phyloP scores from a whole-genome alignment of 2,113 vertebrate species.

The Hydrolagus affinis region DNA sequence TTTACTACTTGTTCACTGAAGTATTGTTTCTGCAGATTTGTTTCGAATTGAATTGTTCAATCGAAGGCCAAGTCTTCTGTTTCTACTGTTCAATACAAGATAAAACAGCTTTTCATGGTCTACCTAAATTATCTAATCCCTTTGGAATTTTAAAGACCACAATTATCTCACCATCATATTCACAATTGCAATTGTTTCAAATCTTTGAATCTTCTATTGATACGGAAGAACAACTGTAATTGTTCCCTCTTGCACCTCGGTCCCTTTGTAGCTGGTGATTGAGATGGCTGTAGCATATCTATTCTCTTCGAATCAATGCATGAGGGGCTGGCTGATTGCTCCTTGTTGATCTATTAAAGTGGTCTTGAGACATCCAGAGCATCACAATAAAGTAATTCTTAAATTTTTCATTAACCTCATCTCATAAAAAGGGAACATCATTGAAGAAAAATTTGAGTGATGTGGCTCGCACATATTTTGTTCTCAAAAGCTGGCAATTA shows the following conservation, averaged over 20 bases:
- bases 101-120: no score
- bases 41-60: no score
- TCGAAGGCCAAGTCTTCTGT: no score
- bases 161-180: no score
- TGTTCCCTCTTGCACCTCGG: background rate
- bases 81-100: no score
- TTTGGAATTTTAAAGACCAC: no score
- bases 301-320: background rate
- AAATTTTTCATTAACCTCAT: background rate
- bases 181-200: no score
- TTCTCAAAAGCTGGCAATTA: slow-evolving; percentile 1
- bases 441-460: background rate
- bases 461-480: background rate
- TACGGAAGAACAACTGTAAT: background rate
- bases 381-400: background rate
- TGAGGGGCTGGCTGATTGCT: background rate
- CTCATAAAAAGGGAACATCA: background rate
- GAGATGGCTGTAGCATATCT: background rate
- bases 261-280: background rate
- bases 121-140: no score
- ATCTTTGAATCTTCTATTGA: background rate
- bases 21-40: no score
- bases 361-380: background rate
- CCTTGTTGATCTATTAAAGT: background rate
- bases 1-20: no score